Evolutionary conservation across 2,797 vertebrate species (phyloP).

Genomic region (Sandelia bainsii): DNA sequence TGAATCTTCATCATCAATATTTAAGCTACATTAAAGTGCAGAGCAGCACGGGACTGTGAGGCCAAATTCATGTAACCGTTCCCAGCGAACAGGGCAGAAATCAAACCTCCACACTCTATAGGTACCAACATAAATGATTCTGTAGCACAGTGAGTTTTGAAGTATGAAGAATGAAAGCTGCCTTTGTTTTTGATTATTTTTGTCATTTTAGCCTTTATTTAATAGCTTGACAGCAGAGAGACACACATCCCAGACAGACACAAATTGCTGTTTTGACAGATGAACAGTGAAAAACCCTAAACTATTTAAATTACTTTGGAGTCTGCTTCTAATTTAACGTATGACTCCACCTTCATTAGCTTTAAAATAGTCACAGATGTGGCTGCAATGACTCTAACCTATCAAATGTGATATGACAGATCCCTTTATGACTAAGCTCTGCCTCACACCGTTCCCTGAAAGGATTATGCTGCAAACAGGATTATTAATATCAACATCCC

Average conservation of each 20-base stretch:
- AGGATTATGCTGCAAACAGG: conserved; percentile 59
- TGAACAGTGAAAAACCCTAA: too few species aligned
- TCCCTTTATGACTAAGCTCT: conserved; percentile 43
- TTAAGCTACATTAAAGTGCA: conserved; percentile 15
- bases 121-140: too few species aligned
- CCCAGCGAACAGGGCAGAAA: background rate
- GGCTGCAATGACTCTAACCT: conserved; percentile 26
- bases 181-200: too few species aligned
- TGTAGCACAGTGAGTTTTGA: too few species aligned
- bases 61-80: background rate
- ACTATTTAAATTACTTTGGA: too few species aligned
- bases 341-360: conserved; percentile 1
- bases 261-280: too few species aligned
- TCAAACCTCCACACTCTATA: background rate
- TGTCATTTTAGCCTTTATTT: too few species aligned
- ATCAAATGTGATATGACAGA: conserved; percentile 38
- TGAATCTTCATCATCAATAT: conserved; percentile 5
- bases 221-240: too few species aligned
- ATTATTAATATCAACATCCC: conserved; percentile 58
- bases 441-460: conserved; percentile 32
- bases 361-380: conserved; percentile 15
- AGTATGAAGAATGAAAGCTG: too few species aligned
- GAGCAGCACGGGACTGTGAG: background rate
- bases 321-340: background rate
- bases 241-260: too few species aligned